A percentile compares a stretch with the other conserved stretches of the same genome.
Evolutionary conservation across 1,140 invertebrate species (phyloP).

Genomic region (Hycleus cichorii): DNA sequence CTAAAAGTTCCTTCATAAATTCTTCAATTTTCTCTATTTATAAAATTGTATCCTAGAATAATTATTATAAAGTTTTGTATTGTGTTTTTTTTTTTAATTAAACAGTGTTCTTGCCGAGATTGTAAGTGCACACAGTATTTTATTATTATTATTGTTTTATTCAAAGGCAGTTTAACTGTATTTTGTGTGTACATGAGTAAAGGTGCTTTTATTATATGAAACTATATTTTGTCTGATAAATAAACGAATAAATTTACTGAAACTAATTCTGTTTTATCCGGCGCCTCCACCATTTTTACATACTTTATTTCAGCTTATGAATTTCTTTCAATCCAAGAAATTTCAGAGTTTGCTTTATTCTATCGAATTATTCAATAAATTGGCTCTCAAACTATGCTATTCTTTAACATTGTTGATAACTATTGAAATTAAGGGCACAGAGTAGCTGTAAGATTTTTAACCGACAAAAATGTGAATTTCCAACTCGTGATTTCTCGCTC

Average conservation of each 20-base stretch:
- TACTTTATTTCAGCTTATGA: too few relatives aligned
- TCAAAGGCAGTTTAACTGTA: constrained; percentile 8
- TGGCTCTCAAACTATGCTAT: too few relatives aligned
- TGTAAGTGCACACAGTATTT: constrained; percentile 9
- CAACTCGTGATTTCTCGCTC: too few relatives aligned
- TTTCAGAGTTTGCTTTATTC: too few relatives aligned
- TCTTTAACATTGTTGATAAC: too few relatives aligned
- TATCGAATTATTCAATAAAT: too few relatives aligned
- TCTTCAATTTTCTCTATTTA: neutral
- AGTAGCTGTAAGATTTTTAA: too few relatives aligned
- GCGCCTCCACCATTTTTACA: too few relatives aligned
- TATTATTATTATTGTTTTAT: constrained; percentile 4
- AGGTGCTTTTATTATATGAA: constrained; percentile 11
- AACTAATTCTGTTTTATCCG: too few relatives aligned
- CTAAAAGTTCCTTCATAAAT: constrained; percentile 1
- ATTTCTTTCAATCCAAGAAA: too few relatives aligned
- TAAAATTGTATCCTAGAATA: neutral
- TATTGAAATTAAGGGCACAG: too few relatives aligned
- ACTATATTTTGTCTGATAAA: constrained; percentile 7
- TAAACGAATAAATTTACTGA: constrained; percentile 7
- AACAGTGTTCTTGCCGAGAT: constrained; percentile 10
- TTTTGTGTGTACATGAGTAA: constrained; percentile 8
- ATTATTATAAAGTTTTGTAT: constrained; percentile 1
- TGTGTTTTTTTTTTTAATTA: neutral
- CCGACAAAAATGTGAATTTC: too few relatives aligned